Evolutionary conservation across 35 echinoderm and acorn worm species (phyloP), one percentile per base, ranked within the genome.

Genomic region (Acanthaster planci): DNA sequence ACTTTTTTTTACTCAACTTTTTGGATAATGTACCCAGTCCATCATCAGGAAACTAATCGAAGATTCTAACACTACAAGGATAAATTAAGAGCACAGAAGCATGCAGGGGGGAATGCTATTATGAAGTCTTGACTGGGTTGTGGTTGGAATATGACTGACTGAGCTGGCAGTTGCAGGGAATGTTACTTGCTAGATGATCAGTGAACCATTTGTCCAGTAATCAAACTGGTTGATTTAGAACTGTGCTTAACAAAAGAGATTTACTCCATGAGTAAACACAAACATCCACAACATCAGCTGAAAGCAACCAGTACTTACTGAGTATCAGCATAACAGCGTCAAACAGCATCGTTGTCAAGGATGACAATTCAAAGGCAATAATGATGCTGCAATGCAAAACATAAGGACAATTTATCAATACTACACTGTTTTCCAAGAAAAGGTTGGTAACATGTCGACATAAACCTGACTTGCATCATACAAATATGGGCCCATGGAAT

Each of bases 351-450:
- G 81, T 83, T 58, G 81, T 40, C 53, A 83, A 57, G 29, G 81
- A 31, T 7, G 81, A 83, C 56, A 83, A 51, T 83, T 83, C 52
- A 83, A 83, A 83, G 7, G 81, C 81, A 30, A 83, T n/a, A 38
- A 83, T 83, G 56, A 83, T 83, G 53, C 81, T 83, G 53, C 1
- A 39, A 83, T 2, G 59, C 8, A 64, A 37, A 7, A 82, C 51
- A 83, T 56, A 32, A 22, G 51, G 32, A 18, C 18, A 83, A 64
- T 57, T 52, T 14, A 72, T 35, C 32, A 23, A 68, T 68, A 27
- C n/a, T 68, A 68, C 60, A 23, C 32, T 68, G 60, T n/a, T n/a
- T n/a, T n/a, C n/a, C 5, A 35, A 68, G n/a, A 23, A 68, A 3
- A 27, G 18, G 60, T 68, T 27, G 3, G n/a, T 6, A 27, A 27